Evolutionary conservation across 2,888 invertebrate genomes (phyloP).

Genomic region (Tipula helvola): DNA sequence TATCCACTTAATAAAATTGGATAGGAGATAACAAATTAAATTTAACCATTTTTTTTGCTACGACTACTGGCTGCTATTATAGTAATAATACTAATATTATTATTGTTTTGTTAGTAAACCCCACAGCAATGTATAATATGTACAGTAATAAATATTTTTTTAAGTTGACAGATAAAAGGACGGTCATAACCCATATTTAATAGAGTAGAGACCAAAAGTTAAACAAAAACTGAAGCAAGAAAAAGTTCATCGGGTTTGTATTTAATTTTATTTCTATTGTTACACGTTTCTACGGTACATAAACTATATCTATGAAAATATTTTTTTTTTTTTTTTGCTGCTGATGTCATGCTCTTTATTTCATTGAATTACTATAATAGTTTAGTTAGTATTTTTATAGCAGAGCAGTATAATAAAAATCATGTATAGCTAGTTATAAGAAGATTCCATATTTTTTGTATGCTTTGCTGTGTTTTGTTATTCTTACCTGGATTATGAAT

Average conservation of each 20-base stretch:
- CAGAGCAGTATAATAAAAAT: background rate
- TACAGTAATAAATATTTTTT: background rate
- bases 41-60: background rate
- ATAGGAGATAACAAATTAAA: background rate
- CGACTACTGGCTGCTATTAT: background rate
- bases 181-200: slow-evolving; percentile 4
- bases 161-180: background rate
- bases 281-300: background rate
- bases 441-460: background rate
- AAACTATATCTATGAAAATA: background rate
- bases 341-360: background rate
- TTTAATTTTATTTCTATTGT: background rate
- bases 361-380: slow-evolving; percentile 4
- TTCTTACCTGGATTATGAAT: background rate
- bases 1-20: background rate
- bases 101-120: background rate
- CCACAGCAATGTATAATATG: background rate
- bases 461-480: background rate
- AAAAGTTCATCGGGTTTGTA: background rate
- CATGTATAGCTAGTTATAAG: background rate
- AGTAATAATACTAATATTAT: background rate
- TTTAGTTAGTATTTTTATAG: background rate
- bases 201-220: background rate
- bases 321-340: background rate
- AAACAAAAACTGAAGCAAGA: background rate